Conservation (phyloP, 1,140 invertebrate species). For the Drosophila orosa region DNA sequence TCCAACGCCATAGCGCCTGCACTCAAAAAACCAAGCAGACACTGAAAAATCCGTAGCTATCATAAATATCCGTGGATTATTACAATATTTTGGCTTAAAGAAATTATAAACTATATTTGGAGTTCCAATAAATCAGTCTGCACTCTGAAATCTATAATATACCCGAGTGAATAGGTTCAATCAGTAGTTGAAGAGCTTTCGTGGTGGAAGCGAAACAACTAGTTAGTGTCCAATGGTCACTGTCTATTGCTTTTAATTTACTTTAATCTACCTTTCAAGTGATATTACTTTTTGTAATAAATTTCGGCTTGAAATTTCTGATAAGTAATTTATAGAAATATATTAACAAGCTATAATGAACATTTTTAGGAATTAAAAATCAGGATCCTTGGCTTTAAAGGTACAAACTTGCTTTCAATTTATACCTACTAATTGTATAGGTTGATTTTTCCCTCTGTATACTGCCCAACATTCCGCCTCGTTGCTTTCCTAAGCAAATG, state of each 20-base stretch:
- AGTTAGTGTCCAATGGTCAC: too few relatives aligned
- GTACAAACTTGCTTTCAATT: not conserved
- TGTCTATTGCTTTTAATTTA: too few relatives aligned
- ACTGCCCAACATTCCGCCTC: conserved; percentile 23
- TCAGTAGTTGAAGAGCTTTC: too few relatives aligned
- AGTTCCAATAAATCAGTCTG: too few relatives aligned
- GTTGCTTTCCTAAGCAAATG: conserved; percentile 12
- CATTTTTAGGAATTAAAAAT: not conserved
- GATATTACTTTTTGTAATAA: not conserved
- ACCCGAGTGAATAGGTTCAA: too few relatives aligned
- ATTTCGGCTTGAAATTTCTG: not conserved
- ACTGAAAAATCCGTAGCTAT: too few relatives aligned
- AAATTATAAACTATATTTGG: too few relatives aligned
- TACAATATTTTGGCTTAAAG: too few relatives aligned
- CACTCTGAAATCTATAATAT: too few relatives aligned
- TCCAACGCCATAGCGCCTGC: conserved; percentile 14
- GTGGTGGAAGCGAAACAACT: too few relatives aligned
- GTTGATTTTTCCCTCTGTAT: not conserved
- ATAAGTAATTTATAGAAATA: not conserved
- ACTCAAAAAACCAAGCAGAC: conserved; percentile 1
- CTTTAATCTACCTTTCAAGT: not conserved
- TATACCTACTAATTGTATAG: not conserved
- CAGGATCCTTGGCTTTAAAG: not conserved
- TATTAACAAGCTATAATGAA: not conserved
- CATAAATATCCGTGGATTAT: too few relatives aligned